Base-by-base conservation (phyloP, 1,140 invertebrate species). In the Drosophila sp. region DNA sequence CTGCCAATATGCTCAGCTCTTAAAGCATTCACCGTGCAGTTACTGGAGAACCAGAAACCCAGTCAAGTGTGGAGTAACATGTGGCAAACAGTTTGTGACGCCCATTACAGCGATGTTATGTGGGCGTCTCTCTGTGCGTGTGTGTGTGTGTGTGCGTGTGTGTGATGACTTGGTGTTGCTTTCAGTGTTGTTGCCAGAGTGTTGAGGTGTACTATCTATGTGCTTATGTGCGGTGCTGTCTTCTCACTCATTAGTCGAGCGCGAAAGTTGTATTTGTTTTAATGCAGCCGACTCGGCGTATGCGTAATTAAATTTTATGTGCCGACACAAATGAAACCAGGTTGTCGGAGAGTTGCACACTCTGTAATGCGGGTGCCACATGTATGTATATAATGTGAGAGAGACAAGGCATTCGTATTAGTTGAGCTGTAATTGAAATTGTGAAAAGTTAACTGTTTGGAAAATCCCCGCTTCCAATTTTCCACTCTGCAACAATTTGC, bases 251-350 rank as follows among this genome's bases (percentile, higher is more conserved):
- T 87, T 86, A 86, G 83, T 66, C 80, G 64, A 59, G 69, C 80
- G 80, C 66, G 53, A 21, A 56, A 56, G 27, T 43, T 56, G 29
- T 46, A 25, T 46, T 54, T 41, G 36, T 63, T 48, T 46, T 58
- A 69, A 62, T 63, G 56, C 38, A 45, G 82, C 46, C 51, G 38
- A 78, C 71, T 43, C 46, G 51, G 71, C 75, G 81, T 76, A 82
- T 82, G 81, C 81, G 78, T 89, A 86, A 86, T 86, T 86, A 87
- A 86, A 86, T 87, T 87, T 72, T 50, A 72, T 50, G 45, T 45
- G 41, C 41, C 7, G 16, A 63, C 67, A 78, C 73, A 63, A 81
- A 81, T 62, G 71, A 70, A 82, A 82, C 56, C 63, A 72, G 82
- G 71, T 70, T 78, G 75, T 69, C 63, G 69, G 58, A 27, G 27